A percentile compares a stretch with the other conserved stretches of the same genome.
Conservation (phyloP, 1,140 invertebrate genomes). For the Arctopsyche grandis region DNA sequence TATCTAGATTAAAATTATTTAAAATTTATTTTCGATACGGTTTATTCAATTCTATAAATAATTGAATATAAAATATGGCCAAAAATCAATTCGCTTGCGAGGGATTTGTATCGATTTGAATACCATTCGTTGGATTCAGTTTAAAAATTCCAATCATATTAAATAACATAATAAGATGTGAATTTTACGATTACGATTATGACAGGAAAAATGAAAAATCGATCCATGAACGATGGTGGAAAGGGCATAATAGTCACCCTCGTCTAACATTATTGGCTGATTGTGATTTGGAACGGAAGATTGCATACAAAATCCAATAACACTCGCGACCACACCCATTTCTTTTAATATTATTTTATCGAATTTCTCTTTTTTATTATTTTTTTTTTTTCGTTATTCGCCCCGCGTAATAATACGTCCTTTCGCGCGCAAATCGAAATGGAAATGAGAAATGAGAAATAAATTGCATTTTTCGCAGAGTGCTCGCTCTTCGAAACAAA, state of each 20-base stretch:
- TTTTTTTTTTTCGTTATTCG: background rate
- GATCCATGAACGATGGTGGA: background rate
- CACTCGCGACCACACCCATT: conserved; percentile 20
- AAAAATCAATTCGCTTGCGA: background rate
- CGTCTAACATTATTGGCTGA: conserved; percentile 14
- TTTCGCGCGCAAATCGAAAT: conserved; percentile 4
- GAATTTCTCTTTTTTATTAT: conserved; percentile 1
- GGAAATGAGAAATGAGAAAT: conserved; percentile 25
- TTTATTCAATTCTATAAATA: too few relatives aligned
- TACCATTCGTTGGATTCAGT: too few relatives aligned
- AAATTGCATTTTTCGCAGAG: conserved; percentile 13
- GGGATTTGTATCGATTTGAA: background rate
- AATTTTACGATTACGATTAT: too few relatives aligned
- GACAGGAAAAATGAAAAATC: too few relatives aligned
- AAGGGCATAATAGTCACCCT: background rate
- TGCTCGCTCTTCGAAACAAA: background rate
- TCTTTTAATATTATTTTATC: conserved; percentile 22
- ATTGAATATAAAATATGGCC: too few relatives aligned
- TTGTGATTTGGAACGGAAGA: conserved; percentile 21
- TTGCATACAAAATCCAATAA: conserved; percentile 26
- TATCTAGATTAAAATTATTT: too few relatives aligned
- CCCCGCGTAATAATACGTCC: background rate
- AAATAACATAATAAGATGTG: too few relatives aligned
- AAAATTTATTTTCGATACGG: too few relatives aligned
- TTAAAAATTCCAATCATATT: too few relatives aligned